Percentiles rank a stretch among this genome's conserved stretches.
These are phyloP conservation scores for Eciton burchellii DNA, from an alignment of 1,140 invertebrate species.

Conservation along the genomic window DNA sequence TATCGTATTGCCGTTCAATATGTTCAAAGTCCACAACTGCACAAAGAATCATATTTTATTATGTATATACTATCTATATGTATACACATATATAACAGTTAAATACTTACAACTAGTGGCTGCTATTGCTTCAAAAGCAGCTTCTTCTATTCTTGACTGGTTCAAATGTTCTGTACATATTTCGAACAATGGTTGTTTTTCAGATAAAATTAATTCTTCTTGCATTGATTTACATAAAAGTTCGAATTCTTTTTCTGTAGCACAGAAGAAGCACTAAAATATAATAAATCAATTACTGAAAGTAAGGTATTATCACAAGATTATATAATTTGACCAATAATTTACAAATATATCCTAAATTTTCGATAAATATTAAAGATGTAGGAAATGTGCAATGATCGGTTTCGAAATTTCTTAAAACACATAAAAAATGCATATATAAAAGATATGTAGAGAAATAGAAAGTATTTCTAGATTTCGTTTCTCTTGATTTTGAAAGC, in stretches of 20 bases:
- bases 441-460: no score
- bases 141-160: conserved; percentile 87
- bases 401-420: no score
- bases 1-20: conserved; percentile 83
- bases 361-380: neutral
- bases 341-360: conserved; percentile 8
- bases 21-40: conserved; percentile 81
- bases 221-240: conserved; percentile 90
- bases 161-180: conserved; percentile 90
- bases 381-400: no score
- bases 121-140: conserved; percentile 83
- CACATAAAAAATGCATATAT: no score
- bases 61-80: neutral
- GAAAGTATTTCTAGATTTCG: neutral
- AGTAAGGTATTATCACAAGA: conserved; percentile 15
- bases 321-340: conserved; percentile 9
- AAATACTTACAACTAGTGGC: conserved; percentile 81
- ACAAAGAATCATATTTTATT: conserved; percentile 59
- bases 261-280: conserved; percentile 95
- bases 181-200: conserved; percentile 93
- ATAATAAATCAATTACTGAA: conserved; percentile 53
- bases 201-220: conserved; percentile 88
- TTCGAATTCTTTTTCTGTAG: conserved; percentile 93
- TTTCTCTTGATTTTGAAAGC: conserved; percentile 30
- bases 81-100: conserved; percentile 5